A percentile compares a stretch with the other conserved stretches of the same genome.
Evolutionary conservation across 2,888 invertebrate species (phyloP).

Genomic region (Heteromyza rotundicornis): DNA sequence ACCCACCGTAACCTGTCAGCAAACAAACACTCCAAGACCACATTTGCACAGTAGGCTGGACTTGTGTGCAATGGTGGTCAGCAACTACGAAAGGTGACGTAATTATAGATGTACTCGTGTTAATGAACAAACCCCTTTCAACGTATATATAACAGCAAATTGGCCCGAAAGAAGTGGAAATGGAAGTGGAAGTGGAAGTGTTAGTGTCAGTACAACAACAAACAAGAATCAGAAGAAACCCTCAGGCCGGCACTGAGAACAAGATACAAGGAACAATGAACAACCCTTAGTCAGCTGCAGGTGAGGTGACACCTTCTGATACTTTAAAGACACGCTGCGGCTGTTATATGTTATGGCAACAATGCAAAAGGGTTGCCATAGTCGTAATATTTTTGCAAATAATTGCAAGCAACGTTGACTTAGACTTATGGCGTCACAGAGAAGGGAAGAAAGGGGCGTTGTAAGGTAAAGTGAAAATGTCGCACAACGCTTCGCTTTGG

Average conservation of each 20-base stretch:
- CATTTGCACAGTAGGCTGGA: slow-evolving; percentile 13
- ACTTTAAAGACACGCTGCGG: neutral
- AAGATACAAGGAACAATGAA: neutral
- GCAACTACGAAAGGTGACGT: slow-evolving; percentile 44
- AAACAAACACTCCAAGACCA: no score
- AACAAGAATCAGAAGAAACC: neutral
- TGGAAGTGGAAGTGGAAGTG: no score
- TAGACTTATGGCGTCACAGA: no score
- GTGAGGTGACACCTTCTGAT: neutral
- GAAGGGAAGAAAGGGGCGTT: neutral
- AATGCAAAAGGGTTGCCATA: neutral
- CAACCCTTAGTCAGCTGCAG: neutral
- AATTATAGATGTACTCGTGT: slow-evolving; percentile 49
- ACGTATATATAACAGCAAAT: no score
- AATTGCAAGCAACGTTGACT: neutral
- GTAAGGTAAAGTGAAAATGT: neutral
- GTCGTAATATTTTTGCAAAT: neutral
- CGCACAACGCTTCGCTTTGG: neutral
- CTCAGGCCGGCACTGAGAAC: neutral
- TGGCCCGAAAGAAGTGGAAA: neutral
- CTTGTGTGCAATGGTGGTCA: slow-evolving; percentile 17
- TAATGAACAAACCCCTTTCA: slow-evolving; percentile 12
- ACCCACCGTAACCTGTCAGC: no score
- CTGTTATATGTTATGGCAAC: neutral
- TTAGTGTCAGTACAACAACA: neutral